Percentiles rank a stretch among this genome's conserved stretches.
These are phyloP conservation scores for Oscheius sp. DNA, from an alignment of 1,140 invertebrate species.

Conservation along the genomic window DNA sequence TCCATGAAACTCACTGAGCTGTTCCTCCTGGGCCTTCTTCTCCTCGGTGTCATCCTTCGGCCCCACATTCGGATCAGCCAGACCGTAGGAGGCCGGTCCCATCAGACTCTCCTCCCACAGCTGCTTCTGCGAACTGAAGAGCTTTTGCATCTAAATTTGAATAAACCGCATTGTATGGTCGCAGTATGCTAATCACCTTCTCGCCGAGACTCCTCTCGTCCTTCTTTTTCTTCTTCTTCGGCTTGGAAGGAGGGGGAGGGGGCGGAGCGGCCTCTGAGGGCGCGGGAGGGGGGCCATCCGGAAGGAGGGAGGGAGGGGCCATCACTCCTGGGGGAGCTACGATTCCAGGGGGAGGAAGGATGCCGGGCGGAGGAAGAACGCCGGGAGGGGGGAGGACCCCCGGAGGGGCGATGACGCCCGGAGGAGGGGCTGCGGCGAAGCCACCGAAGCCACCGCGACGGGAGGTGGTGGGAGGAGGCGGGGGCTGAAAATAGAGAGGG, in stretches of 20 bases:
- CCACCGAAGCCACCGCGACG: conserved; percentile 22
- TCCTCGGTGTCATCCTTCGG: conserved; percentile 11
- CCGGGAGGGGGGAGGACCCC: conserved; percentile 5
- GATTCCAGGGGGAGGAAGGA: conserved; percentile 18
- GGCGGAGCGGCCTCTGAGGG: neutral
- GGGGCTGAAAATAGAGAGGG: neutral
- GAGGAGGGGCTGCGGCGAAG: conserved; percentile 18
- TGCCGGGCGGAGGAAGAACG: conserved; percentile 4
- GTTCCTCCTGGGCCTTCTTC: conserved; percentile 1
- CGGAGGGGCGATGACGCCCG: neutral
- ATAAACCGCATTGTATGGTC: conserved; percentile 10
- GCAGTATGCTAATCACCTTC: conserved; percentile 2
- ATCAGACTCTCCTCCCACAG: neutral
- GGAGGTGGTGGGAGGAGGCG: conserved; percentile 1
- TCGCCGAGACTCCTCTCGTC: conserved; percentile 32
- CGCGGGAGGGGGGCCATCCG: neutral
- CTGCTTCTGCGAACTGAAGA: neutral
- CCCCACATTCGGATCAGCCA: neutral
- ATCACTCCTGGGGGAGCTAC: neutral
- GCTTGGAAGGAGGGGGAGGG: too few species aligned
- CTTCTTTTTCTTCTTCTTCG: conserved; percentile 39
- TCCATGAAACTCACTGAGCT: neutral
- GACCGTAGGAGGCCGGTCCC: conserved; percentile 1
- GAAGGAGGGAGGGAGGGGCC: too few species aligned
- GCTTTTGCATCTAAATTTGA: neutral